Evolutionary conservation across 1,140 invertebrate species (phyloP).

Genomic region (Lasioglossum albipes): DNA sequence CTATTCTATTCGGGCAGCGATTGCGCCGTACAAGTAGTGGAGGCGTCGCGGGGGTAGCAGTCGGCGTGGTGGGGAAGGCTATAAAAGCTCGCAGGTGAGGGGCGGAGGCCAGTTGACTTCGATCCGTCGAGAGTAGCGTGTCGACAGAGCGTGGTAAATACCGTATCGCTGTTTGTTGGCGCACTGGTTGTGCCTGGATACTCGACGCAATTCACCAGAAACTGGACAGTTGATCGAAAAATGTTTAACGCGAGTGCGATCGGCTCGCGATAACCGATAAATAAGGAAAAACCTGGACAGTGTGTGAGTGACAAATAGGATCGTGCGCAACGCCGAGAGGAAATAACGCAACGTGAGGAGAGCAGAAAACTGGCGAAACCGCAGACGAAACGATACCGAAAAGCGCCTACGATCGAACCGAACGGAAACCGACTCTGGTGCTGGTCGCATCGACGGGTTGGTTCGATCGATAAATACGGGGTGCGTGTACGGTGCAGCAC

Average conservation of each 20-base stretch:
- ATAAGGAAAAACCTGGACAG: not conserved
- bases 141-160: not conserved
- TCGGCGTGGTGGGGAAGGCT: slow-evolving; percentile 58
- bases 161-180: not conserved
- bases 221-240: not conserved
- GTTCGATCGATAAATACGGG: slow-evolving; percentile 55
- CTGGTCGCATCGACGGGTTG: slow-evolving; percentile 15
- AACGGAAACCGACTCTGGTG: not conserved
- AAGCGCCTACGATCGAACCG: not conserved
- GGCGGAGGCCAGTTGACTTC: slow-evolving; percentile 76
- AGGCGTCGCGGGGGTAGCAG: slow-evolving; percentile 52
- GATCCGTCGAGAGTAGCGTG: slow-evolving; percentile 47
- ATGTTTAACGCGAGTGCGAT: slow-evolving; percentile 35
- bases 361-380: not conserved
- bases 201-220: not conserved
- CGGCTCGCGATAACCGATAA: slow-evolving; percentile 16
- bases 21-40: slow-evolving; percentile 67
- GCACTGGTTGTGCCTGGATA: slow-evolving; percentile 4
- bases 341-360: not conserved
- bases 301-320: slow-evolving; percentile 4
- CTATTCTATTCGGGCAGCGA: slow-evolving; percentile 67
- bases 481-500: slow-evolving; percentile 26
- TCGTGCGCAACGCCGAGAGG: not conserved
- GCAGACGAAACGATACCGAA: not conserved
- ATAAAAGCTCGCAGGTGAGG: slow-evolving; percentile 75